Evolutionary conservation across 1,140 invertebrate species (phyloP).

Genomic region (Plodia interpunctella): DNA sequence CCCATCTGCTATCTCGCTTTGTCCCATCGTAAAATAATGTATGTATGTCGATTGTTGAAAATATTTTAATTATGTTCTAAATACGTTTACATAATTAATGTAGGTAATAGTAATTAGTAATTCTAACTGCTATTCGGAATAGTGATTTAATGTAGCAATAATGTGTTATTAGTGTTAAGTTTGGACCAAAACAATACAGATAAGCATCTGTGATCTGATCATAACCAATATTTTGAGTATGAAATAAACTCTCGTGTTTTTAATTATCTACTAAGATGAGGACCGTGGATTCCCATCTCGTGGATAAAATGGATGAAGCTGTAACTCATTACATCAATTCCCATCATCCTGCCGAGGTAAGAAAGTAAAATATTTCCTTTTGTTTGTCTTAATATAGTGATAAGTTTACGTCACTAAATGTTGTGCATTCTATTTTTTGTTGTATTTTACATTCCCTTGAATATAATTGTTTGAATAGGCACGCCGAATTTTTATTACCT

Average conservation of each 20-base stretch:
- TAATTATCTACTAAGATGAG: constrained; percentile 37
- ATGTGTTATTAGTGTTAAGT: background rate
- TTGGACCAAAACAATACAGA: constrained; percentile 30
- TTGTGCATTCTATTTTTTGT: background rate
- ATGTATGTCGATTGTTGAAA: no score
- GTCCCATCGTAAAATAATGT: no score
- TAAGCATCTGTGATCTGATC: constrained; percentile 47
- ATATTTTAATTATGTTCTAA: no score
- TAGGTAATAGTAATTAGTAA: no score
- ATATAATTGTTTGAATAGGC: no score
- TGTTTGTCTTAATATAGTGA: background rate
- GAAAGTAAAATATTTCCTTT: background rate
- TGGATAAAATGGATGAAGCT: constrained; percentile 62
- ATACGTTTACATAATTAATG: no score
- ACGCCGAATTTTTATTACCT: no score
- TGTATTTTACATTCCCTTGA: no score
- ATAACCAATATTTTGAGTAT: constrained; percentile 41
- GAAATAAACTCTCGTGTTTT: constrained; percentile 33
- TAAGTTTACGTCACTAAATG: constrained; percentile 6
- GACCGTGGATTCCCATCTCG: constrained; percentile 47
- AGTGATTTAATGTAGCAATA: no score
- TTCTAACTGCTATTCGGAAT: no score
- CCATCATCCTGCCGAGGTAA: constrained; percentile 50
- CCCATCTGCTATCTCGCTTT: no score
- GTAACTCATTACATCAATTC: constrained; percentile 63